Percentiles rank a stretch among this genome's conserved stretches.
Conservation (phyloP, 2,797 vertebrate genomes). For the Acanthurus tractus region DNA sequence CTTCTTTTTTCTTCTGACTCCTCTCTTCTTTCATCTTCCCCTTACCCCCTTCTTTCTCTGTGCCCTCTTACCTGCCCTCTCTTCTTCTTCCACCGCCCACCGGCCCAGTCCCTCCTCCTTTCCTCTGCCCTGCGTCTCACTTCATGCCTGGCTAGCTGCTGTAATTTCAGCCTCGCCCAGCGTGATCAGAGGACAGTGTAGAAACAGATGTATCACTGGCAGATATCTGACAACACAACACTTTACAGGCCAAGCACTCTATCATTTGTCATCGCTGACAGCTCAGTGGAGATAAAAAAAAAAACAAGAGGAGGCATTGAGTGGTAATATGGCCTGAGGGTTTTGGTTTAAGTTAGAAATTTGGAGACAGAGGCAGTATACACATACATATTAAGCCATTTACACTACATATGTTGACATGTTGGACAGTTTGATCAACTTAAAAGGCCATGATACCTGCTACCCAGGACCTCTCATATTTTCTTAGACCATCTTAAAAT, state of each 20-base stretch:
- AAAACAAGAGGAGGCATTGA: constrained; percentile 38
- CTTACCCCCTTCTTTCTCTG: not conserved
- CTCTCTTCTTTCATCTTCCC: not conserved
- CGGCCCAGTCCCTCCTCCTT: constrained; percentile 17
- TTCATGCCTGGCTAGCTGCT: constrained; percentile 68
- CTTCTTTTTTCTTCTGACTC: not conserved
- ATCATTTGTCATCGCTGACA: constrained; percentile 81
- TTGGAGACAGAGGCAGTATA: constrained; percentile 13
- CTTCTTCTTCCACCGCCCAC: not conserved
- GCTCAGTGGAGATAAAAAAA: constrained; percentile 46
- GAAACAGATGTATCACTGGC: constrained; percentile 77
- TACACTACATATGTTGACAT: not conserved
- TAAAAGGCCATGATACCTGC: not conserved
- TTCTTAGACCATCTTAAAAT: constrained; percentile 17
- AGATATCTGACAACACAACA: constrained; percentile 70
- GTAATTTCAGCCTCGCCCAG: constrained; percentile 69
- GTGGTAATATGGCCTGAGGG: constrained; percentile 19
- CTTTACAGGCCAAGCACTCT: constrained; percentile 64
- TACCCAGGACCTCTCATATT: not conserved
- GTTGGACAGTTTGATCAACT: not conserved
- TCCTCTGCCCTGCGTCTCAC: constrained; percentile 46
- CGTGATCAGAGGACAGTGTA: constrained; percentile 65
- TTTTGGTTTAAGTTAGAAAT: constrained; percentile 23
- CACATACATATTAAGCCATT: not conserved
- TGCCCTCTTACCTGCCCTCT: constrained; percentile 14